Percentiles rank a stretch among this genome's conserved stretches.
Evolutionary conservation across 2,113 vertebrate genomes (phyloP).

Genomic region (Oryzias woworae): DNA sequence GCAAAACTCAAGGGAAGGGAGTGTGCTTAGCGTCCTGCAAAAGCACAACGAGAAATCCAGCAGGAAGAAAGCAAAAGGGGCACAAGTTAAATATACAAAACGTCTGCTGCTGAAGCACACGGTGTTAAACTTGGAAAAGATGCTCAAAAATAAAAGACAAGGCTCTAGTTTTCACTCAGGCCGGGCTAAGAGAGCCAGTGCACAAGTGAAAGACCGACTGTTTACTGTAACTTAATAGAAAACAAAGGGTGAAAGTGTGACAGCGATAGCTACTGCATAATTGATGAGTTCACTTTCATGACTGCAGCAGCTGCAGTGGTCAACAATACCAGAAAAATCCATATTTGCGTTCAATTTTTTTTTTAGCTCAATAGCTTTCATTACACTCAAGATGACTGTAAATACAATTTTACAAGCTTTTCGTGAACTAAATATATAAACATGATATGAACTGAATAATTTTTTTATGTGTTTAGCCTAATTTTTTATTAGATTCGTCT

Average conservation of each 20-base stretch:
- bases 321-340: conserved; percentile 51
- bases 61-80: conserved; percentile 20
- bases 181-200: background rate
- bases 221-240: conserved; percentile 42
- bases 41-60: conserved; percentile 28
- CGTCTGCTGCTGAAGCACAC: conserved; percentile 20
- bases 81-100: conserved; percentile 7
- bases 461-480: too few species aligned
- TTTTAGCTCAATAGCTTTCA: too few species aligned
- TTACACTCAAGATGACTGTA: too few species aligned
- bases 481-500: too few species aligned
- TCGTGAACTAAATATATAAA: too few species aligned
- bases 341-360: conserved; percentile 19
- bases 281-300: conserved; percentile 58
- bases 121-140: conserved; percentile 36
- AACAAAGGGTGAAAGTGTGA: conserved; percentile 41
- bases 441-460: too few species aligned
- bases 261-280: conserved; percentile 63
- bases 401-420: too few species aligned
- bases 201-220: conserved; percentile 28
- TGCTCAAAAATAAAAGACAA: conserved; percentile 44
- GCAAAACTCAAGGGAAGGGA: conserved; percentile 44
- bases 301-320: conserved; percentile 50
- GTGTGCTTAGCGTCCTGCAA: conserved; percentile 21
- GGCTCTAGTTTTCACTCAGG: conserved; percentile 19